phyloP scores from a whole-genome alignment of 2,888 invertebrate species.

The Drosophila kanekoi region DNA sequence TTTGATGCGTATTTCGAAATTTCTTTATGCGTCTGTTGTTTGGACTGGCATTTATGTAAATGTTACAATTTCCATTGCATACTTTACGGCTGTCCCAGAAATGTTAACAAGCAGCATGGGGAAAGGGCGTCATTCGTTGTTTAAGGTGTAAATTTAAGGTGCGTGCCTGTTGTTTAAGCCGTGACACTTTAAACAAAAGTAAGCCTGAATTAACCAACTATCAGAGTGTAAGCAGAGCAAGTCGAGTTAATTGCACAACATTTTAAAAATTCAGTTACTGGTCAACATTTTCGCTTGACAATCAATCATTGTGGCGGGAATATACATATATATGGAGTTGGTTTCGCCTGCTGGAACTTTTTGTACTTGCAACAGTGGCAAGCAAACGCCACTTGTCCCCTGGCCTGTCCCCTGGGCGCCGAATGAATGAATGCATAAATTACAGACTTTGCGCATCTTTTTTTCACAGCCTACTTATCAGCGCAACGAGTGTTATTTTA shows the following conservation, averaged over 20 bases:
- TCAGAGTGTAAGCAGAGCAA: neutral
- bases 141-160: conserved; percentile 13
- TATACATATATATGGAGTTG: neutral
- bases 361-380: neutral
- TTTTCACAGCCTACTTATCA: conserved; percentile 35
- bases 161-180: conserved; percentile 11
- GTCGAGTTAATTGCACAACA: conserved; percentile 30
- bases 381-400: conserved; percentile 32
- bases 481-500: conserved; percentile 36
- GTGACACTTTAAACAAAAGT: conserved; percentile 7
- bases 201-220: neutral
- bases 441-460: conserved; percentile 24
- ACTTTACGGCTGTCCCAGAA: conserved; percentile 43
- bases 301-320: conserved; percentile 15
- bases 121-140: conserved; percentile 1
- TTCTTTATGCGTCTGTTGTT: conserved; percentile 34
- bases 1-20: conserved; percentile 70
- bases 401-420: conserved; percentile 19
- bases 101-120: conserved; percentile 5
- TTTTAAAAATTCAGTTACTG: conserved; percentile 17
- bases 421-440: conserved; percentile 54
- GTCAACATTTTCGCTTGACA: conserved; percentile 9
- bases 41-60: conserved; percentile 62
- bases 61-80: conserved; percentile 56
- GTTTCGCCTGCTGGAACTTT: neutral